Base-by-base conservation (phyloP, 2,888 invertebrate species). In the Agonopterix subpropinquella region DNA sequence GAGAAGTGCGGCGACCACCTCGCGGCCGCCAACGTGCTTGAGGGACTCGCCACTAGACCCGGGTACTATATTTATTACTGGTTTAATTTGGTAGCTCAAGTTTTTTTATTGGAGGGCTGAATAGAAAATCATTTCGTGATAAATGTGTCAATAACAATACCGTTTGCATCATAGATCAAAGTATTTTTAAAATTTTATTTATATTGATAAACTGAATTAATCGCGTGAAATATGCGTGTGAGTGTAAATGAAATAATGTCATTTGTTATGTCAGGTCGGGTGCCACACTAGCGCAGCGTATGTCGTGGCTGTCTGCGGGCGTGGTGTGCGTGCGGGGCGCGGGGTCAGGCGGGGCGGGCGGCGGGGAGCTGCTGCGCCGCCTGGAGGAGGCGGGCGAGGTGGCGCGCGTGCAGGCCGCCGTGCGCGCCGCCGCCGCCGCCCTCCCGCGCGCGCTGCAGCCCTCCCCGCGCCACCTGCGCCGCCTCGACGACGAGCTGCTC, bases 261-360 rank as follows among this genome's bases (percentile, higher is more conserved):
- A n/a, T 39, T 39, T 39, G 1, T 10, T n/a, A 39, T 9, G 0
- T 3, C n/a, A 39, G 39, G n/a, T 91, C 92, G 11, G 92, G 92
- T 45, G 91, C 97, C 49, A 90, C 91, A 1, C 84, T 99, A 42
- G 89, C 92, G 18, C 93, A 96, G 75, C 92, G 99, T 56, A 92
- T 98, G 59, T 94, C 96, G 64, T 98, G 98, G 89, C 87, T 99
- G 67, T 96, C 97, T 0, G 91, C 97, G 61, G 98, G 98, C 39
- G 95, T 98, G 54, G 95, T 98, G 90, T 98, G 98, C 78, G 95
- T 98, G 91, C 92, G 98, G 51, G 97, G 97, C 63, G 95, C 95
- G 62, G 92, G 81, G 44, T 80, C 66, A 36, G 56, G 91, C 62
- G 91, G 92, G 13, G 94, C 65, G 53, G 67, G 90, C 90, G 65